A percentile compares a stretch with the other conserved stretches of the same genome.
Conservation (phyloP, 2,797 vertebrate genomes). For the Poecilia gillii region DNA sequence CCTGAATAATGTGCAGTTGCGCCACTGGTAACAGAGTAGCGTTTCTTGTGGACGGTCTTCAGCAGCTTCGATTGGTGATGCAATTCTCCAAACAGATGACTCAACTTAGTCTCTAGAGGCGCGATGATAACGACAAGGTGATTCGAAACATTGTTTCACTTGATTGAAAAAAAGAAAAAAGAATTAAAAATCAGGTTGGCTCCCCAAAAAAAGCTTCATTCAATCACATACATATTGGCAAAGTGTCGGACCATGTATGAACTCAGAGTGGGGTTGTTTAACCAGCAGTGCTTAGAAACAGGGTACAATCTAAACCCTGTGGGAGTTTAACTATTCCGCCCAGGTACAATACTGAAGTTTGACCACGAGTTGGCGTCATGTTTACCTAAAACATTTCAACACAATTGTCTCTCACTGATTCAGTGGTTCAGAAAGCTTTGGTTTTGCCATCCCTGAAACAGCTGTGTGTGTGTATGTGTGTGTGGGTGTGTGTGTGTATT, state of each 20-base stretch:
- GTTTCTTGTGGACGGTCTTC: background rate
- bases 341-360: background rate
- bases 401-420: no score
- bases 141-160: background rate
- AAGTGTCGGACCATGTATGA: background rate
- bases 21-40: background rate
- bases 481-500: background rate
- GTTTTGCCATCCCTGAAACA: background rate
- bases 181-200: background rate
- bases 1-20: no score
- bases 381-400: no score
- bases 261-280: background rate
- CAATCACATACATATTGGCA: background rate
- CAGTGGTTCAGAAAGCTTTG: background rate
- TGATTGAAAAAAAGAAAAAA: no score
- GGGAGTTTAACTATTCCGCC: background rate
- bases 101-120: background rate
- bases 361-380: background rate
- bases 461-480: no score
- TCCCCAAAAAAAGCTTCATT: background rate
- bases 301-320: background rate
- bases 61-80: background rate
- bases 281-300: background rate
- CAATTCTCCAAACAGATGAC: background rate
- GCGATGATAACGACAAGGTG: background rate